Base-by-base conservation (phyloP, 2,888 invertebrate genomes). In the Melieria omissa region DNA sequence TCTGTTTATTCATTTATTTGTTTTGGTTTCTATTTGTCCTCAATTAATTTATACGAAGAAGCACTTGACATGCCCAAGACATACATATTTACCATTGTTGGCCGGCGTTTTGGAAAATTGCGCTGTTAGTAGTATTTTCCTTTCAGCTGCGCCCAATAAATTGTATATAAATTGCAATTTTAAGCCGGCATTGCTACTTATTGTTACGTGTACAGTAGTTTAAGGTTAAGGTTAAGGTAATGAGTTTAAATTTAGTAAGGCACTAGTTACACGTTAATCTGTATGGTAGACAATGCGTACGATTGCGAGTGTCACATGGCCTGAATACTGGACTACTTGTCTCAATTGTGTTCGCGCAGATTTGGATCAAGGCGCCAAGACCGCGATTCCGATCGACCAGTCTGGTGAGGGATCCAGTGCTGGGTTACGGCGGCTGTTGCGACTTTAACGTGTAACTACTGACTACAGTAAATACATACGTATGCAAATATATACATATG, bases 211-310 rank as follows among this genome's bases (percentile, higher is more conserved):
- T 54, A 47, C 52, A 12, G 14, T 63, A 61, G 63, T 58, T 58
- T 71, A 70, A 62, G 65, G 65, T 65, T 57, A 64, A 65, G 77
- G 77, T 80, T 83, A 81, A 84, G 85, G 84, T 84, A 83, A 82
- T 84, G 81, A 82, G 84, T 84, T 83, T 79, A 81, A 83, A 78
- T 80, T 83, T 83, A 75, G 83, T 85, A 86, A 86, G 86, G 86
- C 86, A 86, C 85, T 86, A 86, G 86, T 83, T 85, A 84, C 86
- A 86, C 86, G 83, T 83, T 81, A 80, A 80, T 75, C 73, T 75
- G 47, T 29, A 49, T 62, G 45, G 45, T 49, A 52, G 12, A 49
- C 49, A 10, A 10, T 49, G 12, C 12, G 12, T 49, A 49, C 9
- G 12, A 12, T 49, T 49, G 49, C 10, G 9, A 10, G 49, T 12